Percentiles rank a stretch among this genome's conserved stretches.
Conservation (phyloP, 2,888 invertebrate genomes). For the Gari tellinella region DNA sequence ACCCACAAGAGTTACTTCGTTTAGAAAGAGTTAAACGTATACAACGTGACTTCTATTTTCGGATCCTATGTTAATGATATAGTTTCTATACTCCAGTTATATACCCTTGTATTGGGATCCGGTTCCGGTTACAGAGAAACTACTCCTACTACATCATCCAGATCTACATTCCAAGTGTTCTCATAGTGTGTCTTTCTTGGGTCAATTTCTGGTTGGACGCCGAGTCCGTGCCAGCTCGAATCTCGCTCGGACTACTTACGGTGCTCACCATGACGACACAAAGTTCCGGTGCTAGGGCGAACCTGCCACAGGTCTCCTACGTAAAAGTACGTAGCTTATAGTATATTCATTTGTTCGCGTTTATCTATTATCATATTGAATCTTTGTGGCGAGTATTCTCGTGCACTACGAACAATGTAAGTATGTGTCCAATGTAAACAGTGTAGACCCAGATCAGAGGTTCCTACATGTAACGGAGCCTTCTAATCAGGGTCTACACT, state of each 20-base stretch:
- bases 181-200: constrained; percentile 68
- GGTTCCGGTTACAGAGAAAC: constrained; percentile 54
- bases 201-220: constrained; percentile 69
- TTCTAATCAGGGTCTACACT: no score
- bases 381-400: no score
- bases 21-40: no score
- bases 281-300: constrained; percentile 59
- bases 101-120: constrained; percentile 59
- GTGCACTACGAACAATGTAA: no score
- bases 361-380: no score
- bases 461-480: no score
- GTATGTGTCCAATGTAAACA: no score
- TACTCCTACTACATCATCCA: constrained; percentile 65
- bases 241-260: constrained; percentile 62
- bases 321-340: constrained; percentile 42
- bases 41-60: no score
- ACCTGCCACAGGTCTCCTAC: constrained; percentile 65
- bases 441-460: no score
- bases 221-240: constrained; percentile 64
- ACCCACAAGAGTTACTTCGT: no score
- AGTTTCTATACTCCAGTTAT: constrained; percentile 44
- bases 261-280: constrained; percentile 69
- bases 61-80: no score
- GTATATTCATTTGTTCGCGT: background rate
- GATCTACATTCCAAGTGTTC: constrained; percentile 65